Evolutionary conservation across 2,113 vertebrate species (phyloP).

Genomic region (Vidua macroura): DNA sequence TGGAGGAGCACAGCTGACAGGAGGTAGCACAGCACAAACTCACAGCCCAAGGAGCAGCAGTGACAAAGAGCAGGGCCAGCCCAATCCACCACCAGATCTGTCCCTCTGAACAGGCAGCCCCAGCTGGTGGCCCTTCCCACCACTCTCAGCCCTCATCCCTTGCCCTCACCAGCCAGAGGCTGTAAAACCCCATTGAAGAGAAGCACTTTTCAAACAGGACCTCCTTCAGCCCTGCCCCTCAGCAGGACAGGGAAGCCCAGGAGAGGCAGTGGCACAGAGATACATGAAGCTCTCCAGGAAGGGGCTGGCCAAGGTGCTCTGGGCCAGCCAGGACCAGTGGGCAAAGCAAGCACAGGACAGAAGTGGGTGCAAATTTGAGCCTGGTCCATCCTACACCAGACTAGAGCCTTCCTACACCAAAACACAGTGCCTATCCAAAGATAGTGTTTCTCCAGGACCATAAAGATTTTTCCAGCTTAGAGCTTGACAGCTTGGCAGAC

Average conservation of each 20-base stretch:
- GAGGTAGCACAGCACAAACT: background rate
- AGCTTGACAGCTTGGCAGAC: background rate
- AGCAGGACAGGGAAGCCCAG: background rate
- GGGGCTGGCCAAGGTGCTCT: background rate
- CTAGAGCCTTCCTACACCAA: background rate
- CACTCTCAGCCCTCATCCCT: background rate
- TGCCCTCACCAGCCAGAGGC: background rate
- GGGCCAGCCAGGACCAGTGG: background rate
- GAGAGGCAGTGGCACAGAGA: background rate
- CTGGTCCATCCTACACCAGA: background rate
- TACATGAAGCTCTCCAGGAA: fast-evolving
- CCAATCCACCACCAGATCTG: fast-evolving
- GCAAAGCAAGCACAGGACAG: background rate
- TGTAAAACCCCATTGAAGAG: background rate
- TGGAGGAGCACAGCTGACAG: background rate
- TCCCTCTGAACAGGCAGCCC: background rate
- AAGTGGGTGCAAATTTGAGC: background rate
- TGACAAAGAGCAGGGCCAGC: background rate
- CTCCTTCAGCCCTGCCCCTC: background rate
- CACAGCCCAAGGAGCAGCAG: background rate
- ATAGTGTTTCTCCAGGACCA: background rate
- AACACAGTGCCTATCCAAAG: background rate
- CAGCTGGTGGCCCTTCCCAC: background rate
- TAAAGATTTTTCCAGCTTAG: background rate
- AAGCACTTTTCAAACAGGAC: background rate